Percentiles rank a stretch among this genome's conserved stretches.
Evolutionary conservation across 2,797 vertebrate species (phyloP).

Genomic region (Falco biarmicus): DNA sequence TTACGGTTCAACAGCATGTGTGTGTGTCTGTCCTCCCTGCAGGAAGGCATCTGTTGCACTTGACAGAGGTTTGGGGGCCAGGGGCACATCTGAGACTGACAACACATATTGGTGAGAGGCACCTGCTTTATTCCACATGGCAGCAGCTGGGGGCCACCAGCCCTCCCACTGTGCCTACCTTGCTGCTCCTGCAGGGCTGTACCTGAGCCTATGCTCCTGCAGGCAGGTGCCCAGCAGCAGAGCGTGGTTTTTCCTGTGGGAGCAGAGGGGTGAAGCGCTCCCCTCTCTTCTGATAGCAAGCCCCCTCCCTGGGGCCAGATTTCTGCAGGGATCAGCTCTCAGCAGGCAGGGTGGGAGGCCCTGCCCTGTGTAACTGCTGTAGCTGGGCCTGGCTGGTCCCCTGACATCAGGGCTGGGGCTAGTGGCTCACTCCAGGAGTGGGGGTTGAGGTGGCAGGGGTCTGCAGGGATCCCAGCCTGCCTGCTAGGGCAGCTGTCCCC

Average conservation of each 20-base stretch:
- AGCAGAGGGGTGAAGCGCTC: fast-evolving
- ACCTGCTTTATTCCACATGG: not conserved
- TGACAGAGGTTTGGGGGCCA: not conserved
- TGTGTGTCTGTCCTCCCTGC: not conserved
- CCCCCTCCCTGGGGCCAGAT: no score
- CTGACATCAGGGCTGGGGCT: not conserved
- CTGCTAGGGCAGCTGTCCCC: not conserved
- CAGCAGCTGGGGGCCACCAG: not conserved
- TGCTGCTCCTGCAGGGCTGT: not conserved
- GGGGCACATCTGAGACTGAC: fast-evolving
- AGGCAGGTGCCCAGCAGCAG: not conserved
- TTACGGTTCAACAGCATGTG: fast-evolving
- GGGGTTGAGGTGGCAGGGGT: no score
- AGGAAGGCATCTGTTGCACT: not conserved
- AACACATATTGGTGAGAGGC: fast-evolving
- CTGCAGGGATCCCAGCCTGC: fast-evolving
- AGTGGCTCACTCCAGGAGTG: not conserved
- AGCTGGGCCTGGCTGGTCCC: fast-evolving
- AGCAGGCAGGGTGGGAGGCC: fast-evolving
- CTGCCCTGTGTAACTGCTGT: no score
- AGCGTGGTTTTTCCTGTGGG: not conserved
- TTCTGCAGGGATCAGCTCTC: not conserved
- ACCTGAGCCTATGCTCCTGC: fast-evolving
- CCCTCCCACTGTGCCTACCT: fast-evolving
- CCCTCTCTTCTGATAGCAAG: no score